phyloP scores from a whole-genome alignment of 37 sponge, comb jelly and placozoan species.

The Hormiphora californensis region DNA sequence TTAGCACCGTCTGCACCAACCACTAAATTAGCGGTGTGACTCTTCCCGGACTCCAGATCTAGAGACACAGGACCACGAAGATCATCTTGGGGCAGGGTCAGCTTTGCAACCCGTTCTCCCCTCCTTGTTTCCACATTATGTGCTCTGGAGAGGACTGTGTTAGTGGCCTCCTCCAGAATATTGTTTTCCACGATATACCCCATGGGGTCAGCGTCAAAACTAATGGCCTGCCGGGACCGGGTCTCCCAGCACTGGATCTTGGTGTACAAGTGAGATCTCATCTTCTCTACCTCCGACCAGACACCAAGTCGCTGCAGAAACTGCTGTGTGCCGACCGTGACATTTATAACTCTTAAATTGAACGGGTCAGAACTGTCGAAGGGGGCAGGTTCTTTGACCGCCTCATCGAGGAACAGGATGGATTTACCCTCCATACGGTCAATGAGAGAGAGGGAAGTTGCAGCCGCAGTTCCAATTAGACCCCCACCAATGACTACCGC shows the following conservation, averaged over 20 bases:
- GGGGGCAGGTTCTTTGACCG: background rate
- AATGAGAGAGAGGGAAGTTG: conserved; percentile 58
- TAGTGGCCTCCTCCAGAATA: conserved; percentile 55
- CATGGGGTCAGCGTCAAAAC: conserved; percentile 53
- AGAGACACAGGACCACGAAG: background rate
- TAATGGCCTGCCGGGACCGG: background rate
- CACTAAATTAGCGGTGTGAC: conserved; percentile 47
- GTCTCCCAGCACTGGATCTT: conserved; percentile 54
- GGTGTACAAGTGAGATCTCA: conserved; percentile 56
- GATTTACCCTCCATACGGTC: background rate
- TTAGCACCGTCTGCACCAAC: conserved; percentile 76
- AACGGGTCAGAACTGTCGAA: background rate
- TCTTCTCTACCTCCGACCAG: conserved; percentile 50
- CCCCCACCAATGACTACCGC: conserved; percentile 78
- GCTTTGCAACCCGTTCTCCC: conserved; percentile 11
- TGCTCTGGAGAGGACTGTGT: background rate
- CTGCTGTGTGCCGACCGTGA: conserved; percentile 38
- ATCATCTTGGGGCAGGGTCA: conserved; percentile 24
- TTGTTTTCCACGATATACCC: conserved; percentile 74
- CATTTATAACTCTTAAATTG: conserved; percentile 16
- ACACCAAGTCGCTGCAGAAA: conserved; percentile 52
- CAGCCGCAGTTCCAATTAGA: conserved; percentile 63
- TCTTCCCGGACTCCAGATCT: conserved; percentile 44
- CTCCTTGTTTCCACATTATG: conserved; percentile 56
- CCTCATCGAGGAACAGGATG: conserved; percentile 16